These are phyloP conservation scores for Poecilia gillii DNA, from an alignment of 2,797 vertebrate genomes.

Conservation along the genomic window DNA sequence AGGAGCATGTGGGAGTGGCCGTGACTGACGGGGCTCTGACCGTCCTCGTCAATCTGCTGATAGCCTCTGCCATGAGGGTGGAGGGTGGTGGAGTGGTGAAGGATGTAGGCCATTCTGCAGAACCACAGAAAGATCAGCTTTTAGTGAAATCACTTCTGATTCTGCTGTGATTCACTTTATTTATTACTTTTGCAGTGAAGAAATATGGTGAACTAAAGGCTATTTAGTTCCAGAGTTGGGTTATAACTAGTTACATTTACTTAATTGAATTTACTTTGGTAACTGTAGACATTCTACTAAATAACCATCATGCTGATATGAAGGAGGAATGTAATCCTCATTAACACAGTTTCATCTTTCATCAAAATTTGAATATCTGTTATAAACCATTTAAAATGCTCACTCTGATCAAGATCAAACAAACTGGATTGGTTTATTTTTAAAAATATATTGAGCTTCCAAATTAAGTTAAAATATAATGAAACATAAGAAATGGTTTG, in stretches of 20 bases:
- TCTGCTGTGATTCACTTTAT: neutral
- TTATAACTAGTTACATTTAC: too few species aligned
- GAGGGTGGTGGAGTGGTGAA: conserved; percentile 88
- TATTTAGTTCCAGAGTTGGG: neutral
- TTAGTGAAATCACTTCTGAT: neutral
- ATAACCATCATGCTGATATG: neutral
- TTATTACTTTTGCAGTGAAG: neutral
- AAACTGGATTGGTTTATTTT: neutral
- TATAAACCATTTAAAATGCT: neutral
- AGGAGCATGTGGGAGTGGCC: conserved; percentile 75
- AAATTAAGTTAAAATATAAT: neutral
- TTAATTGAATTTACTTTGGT: too few species aligned
- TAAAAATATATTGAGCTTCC: too few species aligned
- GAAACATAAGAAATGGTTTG: neutral
- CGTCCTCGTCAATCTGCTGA: conserved; percentile 85
- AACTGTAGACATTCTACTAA: neutral
- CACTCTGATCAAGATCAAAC: neutral
- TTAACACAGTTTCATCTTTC: neutral
- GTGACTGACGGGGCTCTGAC: conserved; percentile 68
- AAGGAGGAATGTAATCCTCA: neutral
- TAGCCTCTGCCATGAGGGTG: conserved; percentile 85
- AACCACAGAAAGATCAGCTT: neutral
- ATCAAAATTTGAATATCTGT: neutral
- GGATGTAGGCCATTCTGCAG: conserved; percentile 94
- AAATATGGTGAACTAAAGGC: neutral